Percentiles rank a stretch among this genome's conserved stretches.
Evolutionary conservation across 2,113 vertebrate genomes (phyloP).

Genomic region (Corythaeola cristata): DNA sequence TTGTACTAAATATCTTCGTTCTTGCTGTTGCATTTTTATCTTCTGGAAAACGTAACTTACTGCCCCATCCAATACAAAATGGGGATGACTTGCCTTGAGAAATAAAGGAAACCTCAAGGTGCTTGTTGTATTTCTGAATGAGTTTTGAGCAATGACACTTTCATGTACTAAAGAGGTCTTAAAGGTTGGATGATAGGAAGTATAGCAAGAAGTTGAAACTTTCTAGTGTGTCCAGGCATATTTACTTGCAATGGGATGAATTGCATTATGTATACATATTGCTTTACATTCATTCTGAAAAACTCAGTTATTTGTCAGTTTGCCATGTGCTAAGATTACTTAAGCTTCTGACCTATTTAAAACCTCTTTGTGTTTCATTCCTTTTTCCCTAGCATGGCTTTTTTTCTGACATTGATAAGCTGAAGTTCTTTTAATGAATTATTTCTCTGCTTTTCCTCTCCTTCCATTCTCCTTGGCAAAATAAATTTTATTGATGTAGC

Average conservation of each 20-base stretch:
- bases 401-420: neutral
- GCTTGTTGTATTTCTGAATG: neutral
- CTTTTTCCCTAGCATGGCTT: neutral
- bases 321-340: neutral
- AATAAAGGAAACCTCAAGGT: neutral
- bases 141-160: neutral
- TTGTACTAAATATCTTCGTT: neutral
- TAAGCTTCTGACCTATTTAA: constrained; percentile 38
- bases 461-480: constrained; percentile 55
- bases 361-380: neutral
- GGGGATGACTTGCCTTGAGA: neutral
- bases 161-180: neutral
- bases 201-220: neutral
- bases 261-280: neutral
- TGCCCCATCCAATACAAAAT: neutral
- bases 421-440: constrained; percentile 53
- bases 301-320: neutral
- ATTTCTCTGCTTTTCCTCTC: constrained; percentile 49
- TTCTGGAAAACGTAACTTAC: neutral
- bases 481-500: constrained; percentile 56
- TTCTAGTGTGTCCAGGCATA: neutral
- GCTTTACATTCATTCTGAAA: neutral
- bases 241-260: neutral
- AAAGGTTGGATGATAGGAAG: neutral
- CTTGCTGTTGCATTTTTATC: neutral